These are phyloP conservation scores for Eulemur mongoz DNA, from an alignment of 2,797 vertebrate species.

Conservation along the genomic window DNA sequence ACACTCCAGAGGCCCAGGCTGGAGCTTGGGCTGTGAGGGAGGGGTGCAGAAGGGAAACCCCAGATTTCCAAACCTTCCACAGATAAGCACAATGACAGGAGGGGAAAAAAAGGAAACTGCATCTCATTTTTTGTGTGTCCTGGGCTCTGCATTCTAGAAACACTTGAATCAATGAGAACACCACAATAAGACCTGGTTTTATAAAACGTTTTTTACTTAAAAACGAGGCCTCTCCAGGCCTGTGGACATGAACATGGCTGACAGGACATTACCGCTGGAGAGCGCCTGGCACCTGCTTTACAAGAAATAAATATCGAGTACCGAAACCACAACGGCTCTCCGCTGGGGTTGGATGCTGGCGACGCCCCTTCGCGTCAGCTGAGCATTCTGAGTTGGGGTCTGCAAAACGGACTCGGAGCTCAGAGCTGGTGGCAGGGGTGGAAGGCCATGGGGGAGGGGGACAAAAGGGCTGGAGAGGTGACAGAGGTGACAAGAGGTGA, in stretches of 20 bases:
- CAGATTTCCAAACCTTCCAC: not conserved
- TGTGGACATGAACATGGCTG: conserved; percentile 30
- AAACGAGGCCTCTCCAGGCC: not conserved
- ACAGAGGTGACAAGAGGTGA: not conserved
- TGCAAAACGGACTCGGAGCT: not conserved
- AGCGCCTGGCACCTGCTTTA: conserved; percentile 43
- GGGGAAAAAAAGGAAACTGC: not conserved
- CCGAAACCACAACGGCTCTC: not conserved
- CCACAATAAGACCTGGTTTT: conserved; percentile 50
- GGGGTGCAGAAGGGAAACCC: not conserved
- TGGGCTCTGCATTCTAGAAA: conserved; percentile 7
- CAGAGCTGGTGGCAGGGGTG: not conserved
- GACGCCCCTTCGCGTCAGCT: not conserved
- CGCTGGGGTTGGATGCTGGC: not conserved
- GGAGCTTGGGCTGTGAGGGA: not conserved
- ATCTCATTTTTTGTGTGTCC: not conserved
- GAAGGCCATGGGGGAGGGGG: too few relatives aligned
- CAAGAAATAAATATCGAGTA: not conserved
- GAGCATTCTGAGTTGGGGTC: not conserved
- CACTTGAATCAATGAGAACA: not conserved
- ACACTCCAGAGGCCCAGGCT: not conserved
- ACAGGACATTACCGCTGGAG: conserved; percentile 69
- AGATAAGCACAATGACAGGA: not conserved
- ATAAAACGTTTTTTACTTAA: conserved; percentile 71
- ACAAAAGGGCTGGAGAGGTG: not conserved